Base-by-base conservation (phyloP, 2,888 invertebrate genomes). In the Polietes domitor region DNA sequence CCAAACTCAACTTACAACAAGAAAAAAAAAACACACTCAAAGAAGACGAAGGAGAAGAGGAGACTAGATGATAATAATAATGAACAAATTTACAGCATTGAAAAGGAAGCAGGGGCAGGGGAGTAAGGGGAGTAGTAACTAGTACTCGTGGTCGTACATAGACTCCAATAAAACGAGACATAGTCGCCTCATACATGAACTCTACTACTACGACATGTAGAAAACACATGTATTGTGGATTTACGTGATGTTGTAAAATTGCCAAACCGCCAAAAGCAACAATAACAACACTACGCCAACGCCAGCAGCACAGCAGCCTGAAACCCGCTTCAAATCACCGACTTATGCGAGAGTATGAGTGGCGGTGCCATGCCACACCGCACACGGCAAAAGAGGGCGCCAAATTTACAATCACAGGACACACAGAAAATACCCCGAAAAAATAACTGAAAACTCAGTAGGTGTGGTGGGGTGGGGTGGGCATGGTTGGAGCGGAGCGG, bases 181-280 rank as follows among this genome's bases (percentile, higher is more conserved):
- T 15, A 68, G 19, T 43, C 68, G 10, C 21, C 77, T 80, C 71
- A 63, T 70, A 76, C 73, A 74, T 84, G 84, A 84, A 84, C 81
- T 84, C 81, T 79, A 77, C 81, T 70, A 81, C 78, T 79, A 73
- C 81, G 68, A 81, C 78, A 81, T 75, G 74, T 61, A 78, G 81
- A 78, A 81, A 84, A 84, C 84, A 84, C 81, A 81, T 84, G 84
- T 84, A 81, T 81, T 84, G 84, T 84, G 84, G 84, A 84, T 84
- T 84, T 84, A 84, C 84, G 84, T 84, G 84, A 84, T 81, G 84
- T 81, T 84, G 81, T 81, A 78, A 84, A 84, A 83, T 41, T 80
- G 74, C 70, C 77, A 80, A 68, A n/a, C n/a, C n/a, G n/a, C n/a
- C 32, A 79, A 24, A 26, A 28, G 17, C n/a, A 71, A 74, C 6